phyloP scores from a whole-genome alignment of 2,888 invertebrate genomes.

The Pegoplata infirma region DNA sequence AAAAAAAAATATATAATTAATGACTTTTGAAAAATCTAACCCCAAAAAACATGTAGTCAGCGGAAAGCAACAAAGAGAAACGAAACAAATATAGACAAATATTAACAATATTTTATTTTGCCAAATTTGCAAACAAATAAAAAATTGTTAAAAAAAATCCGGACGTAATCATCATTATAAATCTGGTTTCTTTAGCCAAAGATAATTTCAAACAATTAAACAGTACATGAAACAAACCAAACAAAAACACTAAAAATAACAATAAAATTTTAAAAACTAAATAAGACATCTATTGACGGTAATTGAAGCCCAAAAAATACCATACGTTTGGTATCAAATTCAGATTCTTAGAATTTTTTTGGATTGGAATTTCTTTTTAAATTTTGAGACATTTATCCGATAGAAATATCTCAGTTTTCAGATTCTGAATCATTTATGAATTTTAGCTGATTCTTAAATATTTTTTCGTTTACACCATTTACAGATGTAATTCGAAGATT shows the following conservation, averaged over 20 bases:
- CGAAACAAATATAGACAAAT: neutral
- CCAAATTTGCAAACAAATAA: conserved; percentile 1
- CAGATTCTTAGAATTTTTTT: too few species aligned
- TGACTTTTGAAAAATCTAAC: conserved; percentile 2
- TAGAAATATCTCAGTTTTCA: too few species aligned
- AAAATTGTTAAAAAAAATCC: neutral
- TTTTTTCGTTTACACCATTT: too few species aligned
- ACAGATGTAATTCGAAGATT: too few species aligned
- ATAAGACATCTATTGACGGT: too few species aligned
- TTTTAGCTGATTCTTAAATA: too few species aligned
- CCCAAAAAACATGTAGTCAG: neutral
- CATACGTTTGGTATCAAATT: too few species aligned
- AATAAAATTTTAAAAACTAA: too few species aligned
- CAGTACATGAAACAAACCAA: neutral
- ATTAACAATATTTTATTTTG: neutral
- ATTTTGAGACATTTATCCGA: too few species aligned
- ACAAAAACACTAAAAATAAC: neutral
- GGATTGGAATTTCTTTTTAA: too few species aligned
- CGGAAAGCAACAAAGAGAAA: neutral
- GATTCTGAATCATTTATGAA: too few species aligned
- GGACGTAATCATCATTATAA: conserved; percentile 39
- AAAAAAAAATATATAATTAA: conserved; percentile 3
- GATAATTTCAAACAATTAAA: conserved; percentile 26
- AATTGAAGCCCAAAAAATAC: too few species aligned
- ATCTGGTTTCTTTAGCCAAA: conserved; percentile 21